These are phyloP conservation scores for Drosophila nigritarsus DNA, from an alignment of 2,888 invertebrate genomes.

Conservation along the genomic window DNA sequence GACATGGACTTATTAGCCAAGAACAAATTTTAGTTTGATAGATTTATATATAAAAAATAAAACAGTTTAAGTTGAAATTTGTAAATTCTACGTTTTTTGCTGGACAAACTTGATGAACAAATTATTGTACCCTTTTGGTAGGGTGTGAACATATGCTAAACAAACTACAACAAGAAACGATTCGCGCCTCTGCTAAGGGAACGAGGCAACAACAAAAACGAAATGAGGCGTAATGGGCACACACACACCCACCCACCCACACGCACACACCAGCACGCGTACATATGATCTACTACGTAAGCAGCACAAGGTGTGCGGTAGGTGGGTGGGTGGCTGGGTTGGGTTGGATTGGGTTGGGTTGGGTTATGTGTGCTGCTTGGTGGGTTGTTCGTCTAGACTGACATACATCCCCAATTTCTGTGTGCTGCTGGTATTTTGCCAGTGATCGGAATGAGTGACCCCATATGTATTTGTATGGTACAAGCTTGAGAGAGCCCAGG, in stretches of 20 bases:
- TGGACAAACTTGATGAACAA: background rate
- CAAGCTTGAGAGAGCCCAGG: conserved; percentile 34
- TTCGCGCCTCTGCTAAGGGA: conserved; percentile 67
- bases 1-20: background rate
- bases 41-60: background rate
- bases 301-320: conserved; percentile 52
- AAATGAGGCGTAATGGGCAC: conserved; percentile 68
- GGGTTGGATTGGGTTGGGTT: conserved; percentile 11
- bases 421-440: conserved; percentile 52
- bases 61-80: background rate
- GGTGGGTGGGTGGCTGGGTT: conserved; percentile 33
- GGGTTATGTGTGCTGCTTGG: conserved; percentile 10
- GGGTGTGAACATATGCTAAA: conserved; percentile 38
- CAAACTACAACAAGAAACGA: conserved; percentile 42
- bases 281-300: conserved; percentile 44
- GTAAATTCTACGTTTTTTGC: background rate
- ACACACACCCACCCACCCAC: conserved; percentile 27
- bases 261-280: background rate
- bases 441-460: conserved; percentile 43
- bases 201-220: conserved; percentile 34
- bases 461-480: background rate
- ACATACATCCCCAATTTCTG: conserved; percentile 29
- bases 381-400: conserved; percentile 13
- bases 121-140: background rate
- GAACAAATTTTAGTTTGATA: background rate